Base-by-base conservation (phyloP, 2,888 invertebrate species). In the Heliconius cydno region DNA sequence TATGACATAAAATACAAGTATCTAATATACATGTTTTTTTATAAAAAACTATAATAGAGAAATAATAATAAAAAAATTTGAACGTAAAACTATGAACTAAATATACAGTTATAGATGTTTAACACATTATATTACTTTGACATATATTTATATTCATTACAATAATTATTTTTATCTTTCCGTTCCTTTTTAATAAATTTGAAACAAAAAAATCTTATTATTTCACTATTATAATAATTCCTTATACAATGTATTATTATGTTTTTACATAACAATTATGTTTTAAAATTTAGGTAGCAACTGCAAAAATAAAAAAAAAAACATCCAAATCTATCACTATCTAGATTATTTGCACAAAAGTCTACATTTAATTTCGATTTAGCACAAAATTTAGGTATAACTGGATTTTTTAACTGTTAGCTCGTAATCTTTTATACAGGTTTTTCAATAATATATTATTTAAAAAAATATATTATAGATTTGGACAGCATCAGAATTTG, bases 331-430 rank as follows among this genome's bases (percentile, higher is more conserved):
- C 73, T 73, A n/a, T 60, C 38, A 73, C 30, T 34, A 12, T 72
- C 30, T 72, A 72, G 57, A 57, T 10, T n/a, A 71, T 46, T n/a
- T 71, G 46, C 70, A 71, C 70, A 46, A 70, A 46, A 46, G 66
- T 71, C 46, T 71, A 71, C 25, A 71, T 41, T 30, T 19, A 15
- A 19, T 34, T 28, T 72, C 57, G 13, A 72, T 30, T 30, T 46
- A 72, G 28, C 13, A 13, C 15, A 38, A 73, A 12, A 73, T 38
- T 38, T 73, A 60, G 73, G n/a, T 60, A 73, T 38, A 73, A 73
- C 73, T 73, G 73, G 34, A 2, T 12, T n/a, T 30, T 30, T 30
- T 30, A 30, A 30, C 30, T 30, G 30, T 30, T 28, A 28, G 9
- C 2, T 41, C 5, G 3, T 9, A 34, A 41, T 34, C n/a, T 38